phyloP scores from a whole-genome alignment of 2,888 invertebrate species.

The Megamerina dolium region DNA sequence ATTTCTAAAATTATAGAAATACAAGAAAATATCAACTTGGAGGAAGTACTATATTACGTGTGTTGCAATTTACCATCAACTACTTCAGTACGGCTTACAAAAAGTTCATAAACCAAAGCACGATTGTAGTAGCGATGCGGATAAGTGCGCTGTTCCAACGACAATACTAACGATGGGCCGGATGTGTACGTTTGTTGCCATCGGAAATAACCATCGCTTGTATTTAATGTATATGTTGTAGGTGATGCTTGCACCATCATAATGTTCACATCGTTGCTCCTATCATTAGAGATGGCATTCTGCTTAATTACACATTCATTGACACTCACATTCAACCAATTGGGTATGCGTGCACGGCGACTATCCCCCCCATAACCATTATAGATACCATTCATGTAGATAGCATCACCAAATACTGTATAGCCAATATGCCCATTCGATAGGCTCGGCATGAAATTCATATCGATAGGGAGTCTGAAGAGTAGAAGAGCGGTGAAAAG shows the following conservation, averaged over 20 bases:
- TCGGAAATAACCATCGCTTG: conserved; percentile 20
- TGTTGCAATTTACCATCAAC: no score
- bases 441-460: conserved; percentile 56
- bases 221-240: conserved; percentile 13
- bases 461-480: conserved; percentile 52
- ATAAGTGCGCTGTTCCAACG: conserved; percentile 36
- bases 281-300: background rate
- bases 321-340: conserved; percentile 52
- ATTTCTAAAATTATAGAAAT: conserved; percentile 19
- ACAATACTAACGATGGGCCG: conserved; percentile 16
- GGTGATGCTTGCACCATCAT: background rate
- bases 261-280: background rate
- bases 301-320: no score
- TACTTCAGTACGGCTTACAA: conserved; percentile 22
- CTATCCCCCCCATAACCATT: conserved; percentile 55
- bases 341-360: conserved; percentile 57
- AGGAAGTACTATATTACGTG: conserved; percentile 9
- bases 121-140: conserved; percentile 48
- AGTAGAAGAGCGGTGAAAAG: no score
- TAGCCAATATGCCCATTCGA: conserved; percentile 59
- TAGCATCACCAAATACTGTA: conserved; percentile 55
- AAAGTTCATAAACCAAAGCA: conserved; percentile 45
- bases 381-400: conserved; percentile 58
- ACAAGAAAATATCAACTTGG: background rate
- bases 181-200: conserved; percentile 16